Conservation (phyloP, 1,140 invertebrate species). For the Trypoxylus dichotomus region DNA sequence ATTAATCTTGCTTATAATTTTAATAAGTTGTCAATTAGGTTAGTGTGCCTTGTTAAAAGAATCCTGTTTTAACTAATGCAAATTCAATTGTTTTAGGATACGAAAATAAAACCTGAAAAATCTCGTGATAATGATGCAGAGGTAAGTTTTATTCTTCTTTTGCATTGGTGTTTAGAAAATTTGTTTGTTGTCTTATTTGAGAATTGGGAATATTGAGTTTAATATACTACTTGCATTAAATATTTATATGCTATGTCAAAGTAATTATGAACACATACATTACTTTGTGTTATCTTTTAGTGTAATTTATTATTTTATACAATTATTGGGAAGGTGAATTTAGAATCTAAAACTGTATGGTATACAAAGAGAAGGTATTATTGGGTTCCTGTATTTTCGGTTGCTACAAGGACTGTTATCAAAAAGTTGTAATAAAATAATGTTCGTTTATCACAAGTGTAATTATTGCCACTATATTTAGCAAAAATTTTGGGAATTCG, state of each 20-base stretch:
- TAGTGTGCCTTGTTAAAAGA: conserved; percentile 35
- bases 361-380: no score
- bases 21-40: conserved; percentile 38
- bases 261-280: background rate
- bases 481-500: no score
- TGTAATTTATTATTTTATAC: background rate
- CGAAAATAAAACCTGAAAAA: conserved; percentile 46
- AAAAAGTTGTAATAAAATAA: no score
- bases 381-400: no score
- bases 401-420: no score
- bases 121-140: conserved; percentile 45
- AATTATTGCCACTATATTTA: no score
- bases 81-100: conserved; percentile 44
- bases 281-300: background rate
- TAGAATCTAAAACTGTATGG: no score
- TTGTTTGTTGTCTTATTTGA: background rate
- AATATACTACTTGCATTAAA: conserved; percentile 1
- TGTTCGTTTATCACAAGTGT: no score
- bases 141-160: conserved; percentile 39
- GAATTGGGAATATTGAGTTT: background rate
- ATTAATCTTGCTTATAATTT: background rate
- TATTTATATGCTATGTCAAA: conserved; percentile 21
- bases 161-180: background rate
- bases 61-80: conserved; percentile 31
- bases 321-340: background rate